Conservation (phyloP, 1,140 invertebrate species). For the Trialeurodes vaporariorum region DNA sequence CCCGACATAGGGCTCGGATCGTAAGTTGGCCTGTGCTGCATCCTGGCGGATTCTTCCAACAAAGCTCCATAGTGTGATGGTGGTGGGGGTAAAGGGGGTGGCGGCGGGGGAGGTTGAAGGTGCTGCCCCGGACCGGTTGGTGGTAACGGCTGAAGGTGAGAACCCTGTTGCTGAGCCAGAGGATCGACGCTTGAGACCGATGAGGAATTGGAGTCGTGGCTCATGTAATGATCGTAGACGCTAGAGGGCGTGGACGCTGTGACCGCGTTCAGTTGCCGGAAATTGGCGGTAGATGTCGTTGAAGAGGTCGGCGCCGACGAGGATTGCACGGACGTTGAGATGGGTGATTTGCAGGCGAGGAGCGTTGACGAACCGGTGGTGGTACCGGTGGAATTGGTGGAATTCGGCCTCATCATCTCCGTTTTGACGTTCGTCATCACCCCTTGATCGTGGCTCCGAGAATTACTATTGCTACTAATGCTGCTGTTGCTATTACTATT, state of each 20-base stretch:
- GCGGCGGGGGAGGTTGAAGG: constrained; percentile 12
- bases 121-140: constrained; percentile 11
- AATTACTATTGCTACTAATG: constrained; percentile 34
- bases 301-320: constrained; percentile 47
- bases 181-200: constrained; percentile 60
- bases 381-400: constrained; percentile 37
- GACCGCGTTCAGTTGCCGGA: constrained; percentile 27
- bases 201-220: constrained; percentile 57
- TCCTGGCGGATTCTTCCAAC: constrained; percentile 20
- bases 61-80: constrained; percentile 33
- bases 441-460: constrained; percentile 35
- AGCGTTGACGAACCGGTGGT: constrained; percentile 41
- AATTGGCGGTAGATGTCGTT: constrained; percentile 22
- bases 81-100: constrained; percentile 31
- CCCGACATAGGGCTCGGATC: constrained; percentile 43
- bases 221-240: constrained; percentile 48
- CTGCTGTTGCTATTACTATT: constrained; percentile 39
- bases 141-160: constrained; percentile 35
- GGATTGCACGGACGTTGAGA: constrained; percentile 56
- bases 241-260: constrained; percentile 38
- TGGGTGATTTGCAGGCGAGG: constrained; percentile 51
- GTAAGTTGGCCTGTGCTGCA: constrained; percentile 50
- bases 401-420: constrained; percentile 19
- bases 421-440: constrained; percentile 12
- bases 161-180: constrained; percentile 36